Evolutionary conservation across 2,888 invertebrate species (phyloP).

Genomic region (Palloptera scutellata): DNA sequence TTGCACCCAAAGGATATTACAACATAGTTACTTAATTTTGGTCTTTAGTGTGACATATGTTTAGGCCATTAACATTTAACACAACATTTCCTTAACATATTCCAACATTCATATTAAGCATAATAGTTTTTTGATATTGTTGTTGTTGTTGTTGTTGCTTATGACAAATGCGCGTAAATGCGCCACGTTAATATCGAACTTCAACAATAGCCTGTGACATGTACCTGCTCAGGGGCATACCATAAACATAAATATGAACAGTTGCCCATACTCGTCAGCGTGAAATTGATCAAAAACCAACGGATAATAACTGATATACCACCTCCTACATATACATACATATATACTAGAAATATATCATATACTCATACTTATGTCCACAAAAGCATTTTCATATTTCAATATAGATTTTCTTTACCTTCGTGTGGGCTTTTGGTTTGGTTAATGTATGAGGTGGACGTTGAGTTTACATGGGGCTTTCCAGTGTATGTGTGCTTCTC

Average conservation of each 20-base stretch:
- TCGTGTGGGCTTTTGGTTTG: too few species aligned
- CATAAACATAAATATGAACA: neutral
- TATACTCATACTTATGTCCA: slow-evolving; percentile 30
- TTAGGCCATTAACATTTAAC: slow-evolving; percentile 44
- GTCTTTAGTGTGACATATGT: slow-evolving; percentile 37
- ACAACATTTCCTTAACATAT: slow-evolving; percentile 46
- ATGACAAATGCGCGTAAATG: too few species aligned
- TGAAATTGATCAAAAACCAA: slow-evolving; percentile 24
- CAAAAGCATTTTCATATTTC: slow-evolving; percentile 35
- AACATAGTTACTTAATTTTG: neutral
- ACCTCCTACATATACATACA: slow-evolving; percentile 33
- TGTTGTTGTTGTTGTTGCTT: too few species aligned
- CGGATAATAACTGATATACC: slow-evolving; percentile 31
- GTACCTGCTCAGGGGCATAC: slow-evolving; percentile 1
- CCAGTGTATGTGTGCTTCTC: too few species aligned
- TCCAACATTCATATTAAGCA: too few species aligned
- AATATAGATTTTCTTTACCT: too few species aligned
- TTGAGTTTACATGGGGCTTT: too few species aligned
- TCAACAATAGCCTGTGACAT: slow-evolving; percentile 22
- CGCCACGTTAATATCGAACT: too few species aligned
- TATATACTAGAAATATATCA: slow-evolving; percentile 21
- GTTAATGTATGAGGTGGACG: too few species aligned
- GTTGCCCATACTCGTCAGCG: neutral
- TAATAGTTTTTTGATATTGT: too few species aligned
- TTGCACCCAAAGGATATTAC: neutral